These are phyloP conservation scores for Peromyscus leucopus DNA, from an alignment of 2,113 vertebrate species.

Conservation along the genomic window DNA sequence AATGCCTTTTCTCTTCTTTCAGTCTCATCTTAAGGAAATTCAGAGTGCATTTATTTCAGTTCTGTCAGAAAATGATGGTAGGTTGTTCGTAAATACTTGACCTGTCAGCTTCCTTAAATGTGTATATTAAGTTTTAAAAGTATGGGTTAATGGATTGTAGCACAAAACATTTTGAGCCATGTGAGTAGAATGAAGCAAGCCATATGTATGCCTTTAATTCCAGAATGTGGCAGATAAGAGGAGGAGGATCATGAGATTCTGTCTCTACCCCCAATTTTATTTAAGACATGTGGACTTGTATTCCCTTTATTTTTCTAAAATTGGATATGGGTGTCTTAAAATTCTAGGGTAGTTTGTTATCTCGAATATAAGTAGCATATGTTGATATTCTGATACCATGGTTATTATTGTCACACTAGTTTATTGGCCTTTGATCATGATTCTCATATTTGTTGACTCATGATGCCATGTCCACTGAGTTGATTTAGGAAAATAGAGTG, in stretches of 20 bases:
- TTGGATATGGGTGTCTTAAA: background rate
- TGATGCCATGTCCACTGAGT: background rate
- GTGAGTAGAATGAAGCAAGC: background rate
- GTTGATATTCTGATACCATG: background rate
- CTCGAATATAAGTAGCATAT: background rate
- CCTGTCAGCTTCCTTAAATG: slow-evolving; percentile 51
- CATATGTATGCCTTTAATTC: background rate
- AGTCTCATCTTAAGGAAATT: slow-evolving; percentile 98
- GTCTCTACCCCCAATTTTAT: background rate
- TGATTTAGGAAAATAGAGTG: slow-evolving; percentile 10
- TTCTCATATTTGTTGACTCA: background rate
- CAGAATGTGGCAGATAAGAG: background rate
- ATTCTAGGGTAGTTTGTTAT: background rate
- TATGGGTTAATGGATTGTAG: slow-evolving; percentile 3
- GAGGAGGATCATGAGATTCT: background rate
- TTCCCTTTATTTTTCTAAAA: slow-evolving; percentile 37
- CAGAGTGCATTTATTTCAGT: slow-evolving; percentile 96
- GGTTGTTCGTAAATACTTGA: slow-evolving; percentile 84
- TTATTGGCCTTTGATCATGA: background rate
- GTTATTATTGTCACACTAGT: background rate
- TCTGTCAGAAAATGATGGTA: slow-evolving; percentile 97
- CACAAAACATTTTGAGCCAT: background rate
- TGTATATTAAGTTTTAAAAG: slow-evolving; percentile 50
- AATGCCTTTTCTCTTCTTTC: slow-evolving; percentile 69
- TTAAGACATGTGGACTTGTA: background rate